Evolutionary conservation across 2,888 invertebrate species (phyloP).

Genomic region (Chymomyza caudatula): DNA sequence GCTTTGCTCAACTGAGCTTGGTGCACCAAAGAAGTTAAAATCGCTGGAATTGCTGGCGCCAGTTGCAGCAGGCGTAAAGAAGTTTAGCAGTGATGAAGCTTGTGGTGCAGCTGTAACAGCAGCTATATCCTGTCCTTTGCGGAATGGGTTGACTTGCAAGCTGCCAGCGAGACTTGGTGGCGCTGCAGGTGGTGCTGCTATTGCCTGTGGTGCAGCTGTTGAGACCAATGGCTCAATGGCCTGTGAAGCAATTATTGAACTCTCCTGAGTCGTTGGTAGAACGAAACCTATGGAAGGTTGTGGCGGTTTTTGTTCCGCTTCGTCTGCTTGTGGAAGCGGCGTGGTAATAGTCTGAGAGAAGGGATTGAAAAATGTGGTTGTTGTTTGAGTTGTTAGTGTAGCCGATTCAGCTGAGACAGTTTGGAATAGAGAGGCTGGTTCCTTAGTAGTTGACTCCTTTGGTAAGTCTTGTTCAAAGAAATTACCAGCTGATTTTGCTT

Average conservation of each 20-base stretch:
- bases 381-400: conserved; percentile 36
- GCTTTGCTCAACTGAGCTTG: neutral
- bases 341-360: conserved; percentile 51
- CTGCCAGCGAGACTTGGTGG: conserved; percentile 11
- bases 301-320: conserved; percentile 9
- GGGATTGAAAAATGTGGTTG: conserved; percentile 54
- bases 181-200: conserved; percentile 9
- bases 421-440: neutral
- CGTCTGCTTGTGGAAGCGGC: conserved; percentile 25
- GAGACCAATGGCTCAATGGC: conserved; percentile 48
- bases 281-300: conserved; percentile 52
- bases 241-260: conserved; percentile 17
- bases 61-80: conserved; percentile 42
- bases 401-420: neutral
- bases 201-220: conserved; percentile 15
- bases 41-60: conserved; percentile 15
- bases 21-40: conserved; percentile 41
- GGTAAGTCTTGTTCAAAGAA: conserved; percentile 19
- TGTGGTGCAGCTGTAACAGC: conserved; percentile 21
- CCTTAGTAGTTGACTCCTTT: neutral
- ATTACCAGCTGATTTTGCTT: neutral
- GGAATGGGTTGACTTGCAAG: conserved; percentile 34
- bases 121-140: conserved; percentile 20
- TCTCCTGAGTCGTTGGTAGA: conserved; percentile 7
- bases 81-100: conserved; percentile 51